Evolutionary conservation across 2,113 vertebrate species (phyloP), one percentile per base, ranked within the genome.

Genomic region (Eurystomus gularis): DNA sequence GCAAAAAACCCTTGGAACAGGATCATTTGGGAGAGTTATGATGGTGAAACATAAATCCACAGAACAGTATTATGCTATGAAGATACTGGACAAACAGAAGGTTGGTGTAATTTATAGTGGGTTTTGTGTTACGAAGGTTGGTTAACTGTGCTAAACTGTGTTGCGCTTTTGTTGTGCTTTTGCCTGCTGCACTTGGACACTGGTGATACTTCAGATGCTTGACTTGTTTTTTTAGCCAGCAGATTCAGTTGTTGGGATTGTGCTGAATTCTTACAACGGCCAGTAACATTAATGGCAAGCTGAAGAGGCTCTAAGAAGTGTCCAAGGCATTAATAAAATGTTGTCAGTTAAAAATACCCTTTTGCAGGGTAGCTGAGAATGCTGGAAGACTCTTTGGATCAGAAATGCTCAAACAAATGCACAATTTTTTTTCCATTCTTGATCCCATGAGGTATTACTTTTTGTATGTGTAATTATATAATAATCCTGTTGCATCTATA

Each of bases 61-160:
- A 78, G 99, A 99, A 94, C 99, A 99, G 98, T 99, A 99, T 98
- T 99, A 99, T 65, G 99, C 99, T 94, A 99, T 99, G 99, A 99
- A 99, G 98, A 99, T 99, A 97, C 98, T 99, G 98, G 99, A 99
- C 98, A 99, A 99, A 98, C 99, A 99, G 96, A 99, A 99, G 98
- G 99, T 99, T 86, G 87, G 98, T 98, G 7, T 65, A 5, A 75
- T 73, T 79, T 82, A 9, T 39, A 42, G 21, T 29, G 46, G 1
- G 1, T 5, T 91, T 65, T 60, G 19, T 75, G 62, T 28, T 75
- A 19, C 72, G 20, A 57, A 82, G 42, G 17, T 82, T n/a, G 84
- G 57, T 20, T 60, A 68, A 49, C 44, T 49, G 75, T 78, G 44
- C 16, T 78, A 51, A 91, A 44, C 15, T 55, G 13, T 48, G 19